Conservation (phyloP, 2,797 vertebrate species). For the Melanotaenia boesemani region DNA sequence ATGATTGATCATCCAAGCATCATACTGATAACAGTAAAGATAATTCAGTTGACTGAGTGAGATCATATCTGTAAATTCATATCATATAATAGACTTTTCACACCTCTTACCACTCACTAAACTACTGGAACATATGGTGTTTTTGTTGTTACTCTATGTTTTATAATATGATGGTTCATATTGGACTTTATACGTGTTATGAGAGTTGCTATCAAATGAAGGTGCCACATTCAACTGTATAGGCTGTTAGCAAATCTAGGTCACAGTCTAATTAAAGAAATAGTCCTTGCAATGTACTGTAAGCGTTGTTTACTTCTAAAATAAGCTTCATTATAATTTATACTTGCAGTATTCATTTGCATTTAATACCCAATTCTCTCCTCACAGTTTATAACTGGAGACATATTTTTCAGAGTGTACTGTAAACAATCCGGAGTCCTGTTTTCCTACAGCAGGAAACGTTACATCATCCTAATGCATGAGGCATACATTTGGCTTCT, state of each 20-base stretch:
- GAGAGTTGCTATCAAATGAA: no score
- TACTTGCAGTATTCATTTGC: slow-evolving; percentile 26
- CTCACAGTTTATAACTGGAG: slow-evolving; percentile 17
- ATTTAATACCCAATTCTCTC: slow-evolving; percentile 20
- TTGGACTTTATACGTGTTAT: no score
- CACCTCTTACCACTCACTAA: background rate
- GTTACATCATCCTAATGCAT: no score
- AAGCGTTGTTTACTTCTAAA: background rate
- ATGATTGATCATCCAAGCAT: background rate
- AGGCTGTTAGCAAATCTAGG: background rate
- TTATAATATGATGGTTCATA: no score
- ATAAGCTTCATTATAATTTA: slow-evolving; percentile 2
- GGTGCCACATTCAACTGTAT: no score
- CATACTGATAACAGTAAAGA: slow-evolving; percentile 6
- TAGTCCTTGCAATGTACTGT: background rate
- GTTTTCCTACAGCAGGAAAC: background rate
- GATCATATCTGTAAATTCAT: background rate
- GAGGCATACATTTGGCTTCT: no score
- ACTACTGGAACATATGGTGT: no score
- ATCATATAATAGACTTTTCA: background rate
- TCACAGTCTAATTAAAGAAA: background rate
- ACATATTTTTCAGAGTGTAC: background rate
- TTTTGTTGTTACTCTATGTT: no score
- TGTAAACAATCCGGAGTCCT: slow-evolving; percentile 17
- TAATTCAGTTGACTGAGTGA: background rate